Evolutionary conservation across 2,113 vertebrate genomes (phyloP).

Genomic region (Oreotrochilus melanogaster): DNA sequence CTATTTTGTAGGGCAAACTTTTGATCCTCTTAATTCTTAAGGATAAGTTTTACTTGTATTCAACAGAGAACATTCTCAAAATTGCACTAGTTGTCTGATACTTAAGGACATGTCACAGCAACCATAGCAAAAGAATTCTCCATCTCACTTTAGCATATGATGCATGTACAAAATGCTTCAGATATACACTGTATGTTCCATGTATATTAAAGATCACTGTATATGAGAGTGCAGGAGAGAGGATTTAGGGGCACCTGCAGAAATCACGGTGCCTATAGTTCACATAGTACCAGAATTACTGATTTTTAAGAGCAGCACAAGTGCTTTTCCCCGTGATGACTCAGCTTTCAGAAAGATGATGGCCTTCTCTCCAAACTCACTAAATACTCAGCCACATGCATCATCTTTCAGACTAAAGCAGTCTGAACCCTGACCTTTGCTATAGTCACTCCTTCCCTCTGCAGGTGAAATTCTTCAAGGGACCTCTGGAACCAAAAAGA

Average conservation of each 20-base stretch:
- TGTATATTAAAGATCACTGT: neutral
- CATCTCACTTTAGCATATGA: neutral
- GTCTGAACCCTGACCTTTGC: neutral
- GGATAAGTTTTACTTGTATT: neutral
- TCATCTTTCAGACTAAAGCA: neutral
- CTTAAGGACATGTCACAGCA: neutral
- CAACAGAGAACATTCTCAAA: neutral
- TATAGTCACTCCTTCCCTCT: neutral
- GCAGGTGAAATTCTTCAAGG: neutral
- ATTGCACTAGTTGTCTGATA: neutral
- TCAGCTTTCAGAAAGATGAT: neutral
- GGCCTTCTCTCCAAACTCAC: fast-evolving
- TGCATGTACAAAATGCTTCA: neutral
- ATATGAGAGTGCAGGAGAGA: neutral
- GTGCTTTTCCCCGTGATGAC: neutral
- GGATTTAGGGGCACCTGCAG: neutral
- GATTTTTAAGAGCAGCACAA: neutral
- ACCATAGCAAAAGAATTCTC: neutral
- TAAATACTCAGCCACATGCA: neutral
- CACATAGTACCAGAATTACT: neutral
- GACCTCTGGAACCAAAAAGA: neutral
- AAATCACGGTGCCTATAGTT: neutral
- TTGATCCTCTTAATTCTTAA: neutral
- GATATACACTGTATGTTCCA: neutral
- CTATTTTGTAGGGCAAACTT: neutral